A percentile compares a stretch with the other conserved stretches of the same genome.
Conservation (phyloP, 1,140 invertebrate genomes). For the Sipha flava region DNA sequence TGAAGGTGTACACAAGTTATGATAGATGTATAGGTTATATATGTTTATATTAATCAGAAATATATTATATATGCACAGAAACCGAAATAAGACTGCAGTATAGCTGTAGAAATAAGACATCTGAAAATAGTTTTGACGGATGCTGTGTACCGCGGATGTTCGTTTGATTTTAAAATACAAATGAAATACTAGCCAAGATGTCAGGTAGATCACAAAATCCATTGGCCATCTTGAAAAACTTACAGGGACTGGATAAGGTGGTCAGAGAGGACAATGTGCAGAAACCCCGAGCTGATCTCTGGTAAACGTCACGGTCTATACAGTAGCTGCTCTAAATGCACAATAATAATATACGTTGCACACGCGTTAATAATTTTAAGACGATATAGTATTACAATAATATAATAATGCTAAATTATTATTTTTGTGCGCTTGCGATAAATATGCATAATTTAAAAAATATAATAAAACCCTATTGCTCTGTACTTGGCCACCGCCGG, state of each 20-base stretch:
- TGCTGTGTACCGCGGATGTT: not conserved
- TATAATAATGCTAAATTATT: not conserved
- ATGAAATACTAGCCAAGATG: not conserved
- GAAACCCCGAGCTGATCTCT: not conserved
- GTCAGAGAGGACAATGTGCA: not conserved
- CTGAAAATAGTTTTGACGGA: not conserved
- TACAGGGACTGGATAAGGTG: not conserved
- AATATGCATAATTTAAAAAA: too few relatives aligned
- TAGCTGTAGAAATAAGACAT: not conserved
- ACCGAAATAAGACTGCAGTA: too few relatives aligned
- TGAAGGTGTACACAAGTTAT: too few relatives aligned
- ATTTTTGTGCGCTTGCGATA: not conserved
- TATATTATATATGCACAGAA: too few relatives aligned
- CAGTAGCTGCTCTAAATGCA: not conserved
- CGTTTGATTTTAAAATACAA: not conserved
- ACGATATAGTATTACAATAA: too few relatives aligned
- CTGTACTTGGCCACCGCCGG: not conserved
- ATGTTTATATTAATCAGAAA: too few relatives aligned
- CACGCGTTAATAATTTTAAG: not conserved
- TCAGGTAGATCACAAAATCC: not conserved
- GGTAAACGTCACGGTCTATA: not conserved
- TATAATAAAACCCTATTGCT: not conserved
- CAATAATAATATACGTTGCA: not conserved
- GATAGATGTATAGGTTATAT: too few relatives aligned
- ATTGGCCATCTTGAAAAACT: not conserved